Conservation (phyloP, 2,797 vertebrate genomes). For the Pempheris klunzingeri region DNA sequence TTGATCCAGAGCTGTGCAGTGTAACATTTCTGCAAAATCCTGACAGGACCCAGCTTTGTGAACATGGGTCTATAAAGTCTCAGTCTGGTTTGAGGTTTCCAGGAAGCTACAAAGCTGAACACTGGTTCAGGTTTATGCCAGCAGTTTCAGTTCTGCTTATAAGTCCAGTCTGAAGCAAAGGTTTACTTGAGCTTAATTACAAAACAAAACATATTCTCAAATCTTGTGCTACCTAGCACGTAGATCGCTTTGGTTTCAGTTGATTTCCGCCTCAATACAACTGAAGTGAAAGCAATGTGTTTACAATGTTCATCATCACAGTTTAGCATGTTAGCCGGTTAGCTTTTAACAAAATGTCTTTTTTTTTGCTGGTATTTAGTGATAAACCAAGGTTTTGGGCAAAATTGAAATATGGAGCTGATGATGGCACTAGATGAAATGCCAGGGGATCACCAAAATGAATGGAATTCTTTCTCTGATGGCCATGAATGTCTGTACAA, state of each 20-base stretch:
- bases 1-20: constrained; percentile 39
- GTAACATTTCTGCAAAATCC: constrained; percentile 33
- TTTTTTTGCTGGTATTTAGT: not conserved
- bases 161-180: not conserved
- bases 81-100: not conserved
- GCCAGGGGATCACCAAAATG: not conserved
- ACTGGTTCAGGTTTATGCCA: not conserved
- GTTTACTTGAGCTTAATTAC: not conserved
- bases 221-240: not conserved
- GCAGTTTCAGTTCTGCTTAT: not conserved
- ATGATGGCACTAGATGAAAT: not conserved
- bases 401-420: not conserved
- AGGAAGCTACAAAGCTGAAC: not conserved
- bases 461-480: too few relatives aligned
- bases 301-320: too few relatives aligned
- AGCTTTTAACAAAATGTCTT: not conserved
- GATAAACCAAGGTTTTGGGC: not conserved
- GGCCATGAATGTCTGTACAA: not conserved
- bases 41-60: not conserved
- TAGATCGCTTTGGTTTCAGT: not conserved
- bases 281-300: too few relatives aligned
- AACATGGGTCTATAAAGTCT: constrained; percentile 1
- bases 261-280: not conserved
- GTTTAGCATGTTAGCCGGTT: not conserved
- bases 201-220: not conserved